Conservation (phyloP, 2,888 invertebrate species). For the Reticulitermes lucifugus region DNA sequence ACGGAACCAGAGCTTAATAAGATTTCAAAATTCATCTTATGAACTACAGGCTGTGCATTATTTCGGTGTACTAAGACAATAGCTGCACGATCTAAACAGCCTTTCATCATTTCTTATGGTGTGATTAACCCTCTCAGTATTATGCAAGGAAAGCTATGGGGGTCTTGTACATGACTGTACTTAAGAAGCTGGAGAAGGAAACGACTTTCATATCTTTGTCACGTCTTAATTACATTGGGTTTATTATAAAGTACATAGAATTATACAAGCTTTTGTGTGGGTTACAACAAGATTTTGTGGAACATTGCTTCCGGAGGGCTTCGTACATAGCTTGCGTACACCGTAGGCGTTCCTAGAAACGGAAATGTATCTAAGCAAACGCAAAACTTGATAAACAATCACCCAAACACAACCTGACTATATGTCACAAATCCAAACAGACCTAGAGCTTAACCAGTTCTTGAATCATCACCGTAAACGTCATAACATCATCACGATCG, state of each 20-base stretch:
- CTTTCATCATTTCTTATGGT: background rate
- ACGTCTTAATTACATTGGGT: conserved; percentile 43
- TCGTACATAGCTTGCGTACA: background rate
- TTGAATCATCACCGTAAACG: no score
- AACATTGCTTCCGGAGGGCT: conserved; percentile 26
- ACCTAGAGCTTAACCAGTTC: no score
- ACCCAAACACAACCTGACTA: background rate
- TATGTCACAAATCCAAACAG: background rate
- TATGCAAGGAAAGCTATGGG: conserved; percentile 4
- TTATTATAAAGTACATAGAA: conserved; percentile 42
- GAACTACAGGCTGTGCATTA: background rate
- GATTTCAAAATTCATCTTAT: background rate
- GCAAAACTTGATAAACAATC: background rate
- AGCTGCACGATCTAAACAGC: background rate
- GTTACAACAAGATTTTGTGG: conserved; percentile 26
- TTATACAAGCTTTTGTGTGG: conserved; percentile 36
- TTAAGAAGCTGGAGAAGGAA: conserved; percentile 27
- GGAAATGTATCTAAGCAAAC: background rate
- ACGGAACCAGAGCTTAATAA: no score
- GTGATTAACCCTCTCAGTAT: background rate
- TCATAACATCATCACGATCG: no score
- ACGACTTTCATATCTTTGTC: conserved; percentile 39
- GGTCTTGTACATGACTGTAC: conserved; percentile 32
- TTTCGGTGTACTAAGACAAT: background rate
- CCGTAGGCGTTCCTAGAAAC: no score